Conservation (phyloP, 2,888 invertebrate species). For the Campoplex nolae region DNA sequence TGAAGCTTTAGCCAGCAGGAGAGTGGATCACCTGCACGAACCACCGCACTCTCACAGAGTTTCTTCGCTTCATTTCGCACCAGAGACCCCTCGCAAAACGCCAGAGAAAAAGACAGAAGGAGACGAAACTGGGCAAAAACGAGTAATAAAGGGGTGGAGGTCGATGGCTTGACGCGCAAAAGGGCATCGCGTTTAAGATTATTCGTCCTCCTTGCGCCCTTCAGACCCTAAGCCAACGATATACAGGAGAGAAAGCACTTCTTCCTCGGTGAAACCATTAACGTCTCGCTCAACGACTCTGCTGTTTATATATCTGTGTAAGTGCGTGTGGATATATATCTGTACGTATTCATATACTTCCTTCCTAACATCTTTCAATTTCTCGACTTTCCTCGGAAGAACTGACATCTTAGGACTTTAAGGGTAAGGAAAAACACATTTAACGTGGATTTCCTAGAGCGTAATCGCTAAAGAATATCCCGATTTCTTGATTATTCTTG, state of each 20-base stretch:
- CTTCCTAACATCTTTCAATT: constrained; percentile 44
- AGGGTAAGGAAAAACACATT: neutral
- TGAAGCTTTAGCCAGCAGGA: constrained; percentile 10
- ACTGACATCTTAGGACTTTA: neutral
- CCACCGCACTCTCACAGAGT: constrained; percentile 40
- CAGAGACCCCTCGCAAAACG: constrained; percentile 41
- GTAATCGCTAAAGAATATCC: constrained; percentile 7
- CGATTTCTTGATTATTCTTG: constrained; percentile 1
- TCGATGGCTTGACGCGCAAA: neutral
- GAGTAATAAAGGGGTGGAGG: constrained; percentile 26
- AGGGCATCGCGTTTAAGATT: neutral
- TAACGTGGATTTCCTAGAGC: neutral
- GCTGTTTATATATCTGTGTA: constrained; percentile 23
- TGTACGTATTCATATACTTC: constrained; percentile 2
- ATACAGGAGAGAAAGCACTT: constrained; percentile 39
- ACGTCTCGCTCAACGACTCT: constrained; percentile 48
- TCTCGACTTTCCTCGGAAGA: constrained; percentile 29
- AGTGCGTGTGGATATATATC: neutral
- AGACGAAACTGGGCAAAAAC: constrained; percentile 11
- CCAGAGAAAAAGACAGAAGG: constrained; percentile 46
- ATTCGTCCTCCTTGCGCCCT: neutral
- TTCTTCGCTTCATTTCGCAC: constrained; percentile 63
- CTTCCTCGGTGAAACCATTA: constrained; percentile 61
- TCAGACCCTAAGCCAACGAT: constrained; percentile 4
- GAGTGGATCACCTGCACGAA: constrained; percentile 31